Evolutionary conservation across 2,888 invertebrate genomes (phyloP), one percentile per base, ranked within the genome.

Genomic region (Orthosia cruda): DNA sequence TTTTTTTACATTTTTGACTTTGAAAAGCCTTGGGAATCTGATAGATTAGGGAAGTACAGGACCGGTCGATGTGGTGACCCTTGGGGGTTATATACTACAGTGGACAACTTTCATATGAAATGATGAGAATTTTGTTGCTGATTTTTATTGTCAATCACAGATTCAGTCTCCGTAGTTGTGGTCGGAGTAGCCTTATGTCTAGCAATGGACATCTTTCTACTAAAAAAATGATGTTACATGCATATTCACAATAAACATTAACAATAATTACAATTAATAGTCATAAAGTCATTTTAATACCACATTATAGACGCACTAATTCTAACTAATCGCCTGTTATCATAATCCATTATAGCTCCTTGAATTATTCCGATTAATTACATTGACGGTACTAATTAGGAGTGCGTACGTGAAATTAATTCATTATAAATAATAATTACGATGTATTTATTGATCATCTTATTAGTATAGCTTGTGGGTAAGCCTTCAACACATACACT

Each of bases 351-450:
- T 66, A 16, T 66, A 55, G 23, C 50, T 23, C 20, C 58, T 16
- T 57, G 50, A 63, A 72, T 63, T 67, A 78, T 78, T 57, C 40
- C 26, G 1, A 47, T 55, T 63, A 70, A 80, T 70, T 63, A 58
- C 26, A 50, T 55, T 70, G 57, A 13, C 62, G 45, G 40, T 54
- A 54, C 32, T 52, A 69, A 80, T 77, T 69, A 15, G 13, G 23
- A 63, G 32, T 18, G 58, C 16, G 62, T 45, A 57, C 62, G 45
- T 52, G 47, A 26, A 61, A 55, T 50, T 0, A 45, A 62, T 83
- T 63, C 50, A 63, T 83, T 54, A 58, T 47, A 20, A 55, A 54
- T 47, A 18, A 66, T 59, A 55, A 65, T 52, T 61, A 12, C 3
- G 13, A 15, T 49, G 18, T 55, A 50, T 47, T 32, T 55, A 63